Percentiles rank a stretch among this genome's conserved stretches.
Conservation (phyloP, 2,113 vertebrate species). For the Solenodon paradoxus region DNA sequence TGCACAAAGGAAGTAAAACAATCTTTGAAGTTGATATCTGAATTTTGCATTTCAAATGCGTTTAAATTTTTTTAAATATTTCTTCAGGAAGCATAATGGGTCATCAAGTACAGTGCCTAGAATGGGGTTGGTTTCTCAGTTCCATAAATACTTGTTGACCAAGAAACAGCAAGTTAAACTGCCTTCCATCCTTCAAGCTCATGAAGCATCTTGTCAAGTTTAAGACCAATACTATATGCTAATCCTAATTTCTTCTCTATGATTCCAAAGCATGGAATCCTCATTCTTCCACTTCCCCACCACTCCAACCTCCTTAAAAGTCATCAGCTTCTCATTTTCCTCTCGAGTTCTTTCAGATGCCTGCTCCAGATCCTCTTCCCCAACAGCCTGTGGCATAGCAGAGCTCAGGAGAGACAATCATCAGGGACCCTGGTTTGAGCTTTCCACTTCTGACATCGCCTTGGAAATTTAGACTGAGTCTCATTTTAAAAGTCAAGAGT, state of each 20-base stretch:
- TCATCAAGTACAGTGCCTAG: not conserved
- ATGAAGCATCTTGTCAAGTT: not conserved
- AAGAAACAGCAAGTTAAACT: not conserved
- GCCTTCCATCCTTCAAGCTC: not conserved
- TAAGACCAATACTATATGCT: not conserved
- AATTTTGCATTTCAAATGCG: not conserved
- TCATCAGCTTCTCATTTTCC: not conserved
- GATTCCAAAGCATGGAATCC: not conserved
- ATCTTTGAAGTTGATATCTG: not conserved
- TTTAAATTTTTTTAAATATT: not conserved
- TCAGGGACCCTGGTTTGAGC: not conserved
- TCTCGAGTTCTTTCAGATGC: not conserved
- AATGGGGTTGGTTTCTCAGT: not conserved
- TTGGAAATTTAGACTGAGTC: conserved; percentile 5
- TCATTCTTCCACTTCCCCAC: not conserved
- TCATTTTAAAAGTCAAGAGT: conserved; percentile 50
- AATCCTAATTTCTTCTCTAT: not conserved
- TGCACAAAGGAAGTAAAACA: not conserved
- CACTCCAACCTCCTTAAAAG: not conserved
- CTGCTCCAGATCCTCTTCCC: not conserved
- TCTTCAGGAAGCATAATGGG: not conserved
- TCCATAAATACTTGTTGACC: not conserved
- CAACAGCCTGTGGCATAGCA: not conserved
- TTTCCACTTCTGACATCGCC: not conserved
- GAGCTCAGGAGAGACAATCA: not conserved